A percentile compares a stretch with the other conserved stretches of the same genome.
Evolutionary conservation across 2,888 invertebrate genomes (phyloP).

Genomic region (Hirtodrosophila confusa): DNA sequence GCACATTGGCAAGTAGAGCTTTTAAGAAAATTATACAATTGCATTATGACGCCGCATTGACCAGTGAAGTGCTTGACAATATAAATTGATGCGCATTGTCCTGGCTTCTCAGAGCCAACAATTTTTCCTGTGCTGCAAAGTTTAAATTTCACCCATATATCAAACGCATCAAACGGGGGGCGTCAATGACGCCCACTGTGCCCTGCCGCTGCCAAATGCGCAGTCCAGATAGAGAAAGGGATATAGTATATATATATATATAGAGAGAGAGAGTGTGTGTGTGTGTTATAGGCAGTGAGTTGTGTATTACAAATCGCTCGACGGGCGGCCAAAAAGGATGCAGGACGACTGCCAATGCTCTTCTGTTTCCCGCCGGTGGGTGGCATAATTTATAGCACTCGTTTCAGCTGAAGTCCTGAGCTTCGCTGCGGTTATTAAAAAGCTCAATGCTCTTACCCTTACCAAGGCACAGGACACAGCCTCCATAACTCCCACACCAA

Average conservation of each 20-base stretch:
- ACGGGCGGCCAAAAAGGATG: constrained; percentile 64
- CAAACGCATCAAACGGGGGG: constrained; percentile 57
- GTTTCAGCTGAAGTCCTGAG: constrained; percentile 43
- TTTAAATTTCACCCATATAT: constrained; percentile 72
- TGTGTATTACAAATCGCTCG: constrained; percentile 82
- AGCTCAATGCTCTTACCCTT: constrained; percentile 76
- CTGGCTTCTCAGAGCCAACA: constrained; percentile 14
- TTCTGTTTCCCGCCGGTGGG: constrained; percentile 59
- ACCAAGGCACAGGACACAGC: constrained; percentile 24
- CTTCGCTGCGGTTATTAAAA: constrained; percentile 76
- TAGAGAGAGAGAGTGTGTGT: background rate
- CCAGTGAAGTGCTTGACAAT: constrained; percentile 59
- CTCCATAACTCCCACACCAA: constrained; percentile 18
- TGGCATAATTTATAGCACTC: constrained; percentile 78
- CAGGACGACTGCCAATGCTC: constrained; percentile 60
- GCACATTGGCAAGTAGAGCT: constrained; percentile 51
- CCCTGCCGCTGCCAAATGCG: constrained; percentile 66
- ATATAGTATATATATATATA: too few species aligned
- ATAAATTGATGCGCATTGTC: constrained; percentile 56
- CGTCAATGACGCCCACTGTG: constrained; percentile 38
- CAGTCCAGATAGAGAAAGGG: constrained; percentile 52
- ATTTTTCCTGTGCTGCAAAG: constrained; percentile 40
- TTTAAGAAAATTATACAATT: constrained; percentile 79
- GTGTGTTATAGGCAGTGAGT: constrained; percentile 35
- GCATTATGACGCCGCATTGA: constrained; percentile 76